Base-by-base conservation (phyloP, 53 echinoderm and acorn worm species). In the Paracentrotus lividus region DNA sequence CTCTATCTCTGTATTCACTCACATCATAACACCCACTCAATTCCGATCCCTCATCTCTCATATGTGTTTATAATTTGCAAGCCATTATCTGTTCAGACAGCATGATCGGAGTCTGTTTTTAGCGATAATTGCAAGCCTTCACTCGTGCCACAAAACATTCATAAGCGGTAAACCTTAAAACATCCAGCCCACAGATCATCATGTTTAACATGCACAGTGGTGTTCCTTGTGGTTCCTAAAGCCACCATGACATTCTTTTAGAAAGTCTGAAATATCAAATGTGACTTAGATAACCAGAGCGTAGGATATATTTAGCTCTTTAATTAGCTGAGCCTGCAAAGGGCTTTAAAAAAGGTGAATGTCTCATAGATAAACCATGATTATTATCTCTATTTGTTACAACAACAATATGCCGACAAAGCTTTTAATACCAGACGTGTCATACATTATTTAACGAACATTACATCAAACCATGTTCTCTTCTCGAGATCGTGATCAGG, bases 121-220 rank as follows among this genome's bases (percentile, higher is more conserved):
- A 45, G 81, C 47, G 26, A 47, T 81, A 49, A 81, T 81, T 81
- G 47, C 49, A 81, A 81, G n/a, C 72, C 27, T n/a, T 45, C 81
- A 47, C 49, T 26, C 24, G 27, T 12, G 81, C 12, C 81, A 26
- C 49, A 45, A 47, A 44, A 24, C 81, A n/a, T 81, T 45, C 81
- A 45, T 38, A 8, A 45, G 26, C 81, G 44, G 26, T n/a, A 81
- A 47, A 44, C 14, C 47, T 27, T 13, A 24, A 7, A 44, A 77
- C 76, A 76, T 76, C 38, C 38, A 21, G 76, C 7, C 27, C 47
- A 47, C 81, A 4, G n/a, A 10, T 1, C 44, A 81, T 8, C 47
- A 34, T n/a, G 8, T n/a, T 61, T 8, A 27, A 81, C 10, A 81
- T 40, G 76, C 76, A 12, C 81, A 0, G 5, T 47, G 81, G 47